phyloP scores from a whole-genome alignment of 2,797 vertebrate species.

The Cephalopachus bancanus region DNA sequence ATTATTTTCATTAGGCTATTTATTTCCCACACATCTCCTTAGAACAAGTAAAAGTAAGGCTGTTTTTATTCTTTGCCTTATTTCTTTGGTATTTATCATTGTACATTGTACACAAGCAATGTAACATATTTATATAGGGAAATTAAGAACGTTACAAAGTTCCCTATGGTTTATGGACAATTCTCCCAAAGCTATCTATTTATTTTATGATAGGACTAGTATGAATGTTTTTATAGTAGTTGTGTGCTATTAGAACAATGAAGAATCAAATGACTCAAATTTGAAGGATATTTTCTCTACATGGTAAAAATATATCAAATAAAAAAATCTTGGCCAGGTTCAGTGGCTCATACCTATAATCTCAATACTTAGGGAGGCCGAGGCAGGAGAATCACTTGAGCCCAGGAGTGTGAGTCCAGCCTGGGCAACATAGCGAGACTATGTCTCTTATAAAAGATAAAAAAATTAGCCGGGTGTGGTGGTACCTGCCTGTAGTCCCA shows the following conservation, averaged over 20 bases:
- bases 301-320: slow-evolving; percentile 57
- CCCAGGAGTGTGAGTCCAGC: neutral
- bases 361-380: neutral
- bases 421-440: too few species aligned
- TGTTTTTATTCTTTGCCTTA: slow-evolving; percentile 64
- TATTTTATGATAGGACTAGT: slow-evolving; percentile 57
- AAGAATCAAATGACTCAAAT: slow-evolving; percentile 65
- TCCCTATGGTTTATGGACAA: slow-evolving; percentile 69
- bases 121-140: slow-evolving; percentile 69
- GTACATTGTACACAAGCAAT: neutral
- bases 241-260: slow-evolving; percentile 58
- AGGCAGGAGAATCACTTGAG: neutral
- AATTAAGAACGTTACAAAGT: slow-evolving; percentile 67
- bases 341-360: neutral
- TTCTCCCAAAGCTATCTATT: slow-evolving; percentile 68
- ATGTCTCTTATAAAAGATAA: too few species aligned
- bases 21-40: slow-evolving; percentile 58
- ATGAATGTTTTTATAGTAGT: slow-evolving; percentile 2
- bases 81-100: slow-evolving; percentile 69
- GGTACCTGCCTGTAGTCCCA: too few species aligned
- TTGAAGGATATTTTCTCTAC: slow-evolving; percentile 61
- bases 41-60: slow-evolving; percentile 60
- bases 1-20: neutral
- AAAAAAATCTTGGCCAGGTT: neutral
- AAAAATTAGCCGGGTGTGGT: too few species aligned